A percentile compares a stretch with the other conserved stretches of the same genome.
Evolutionary conservation across 2,888 invertebrate species (phyloP).

Genomic region (Scaeva pyrastri): DNA sequence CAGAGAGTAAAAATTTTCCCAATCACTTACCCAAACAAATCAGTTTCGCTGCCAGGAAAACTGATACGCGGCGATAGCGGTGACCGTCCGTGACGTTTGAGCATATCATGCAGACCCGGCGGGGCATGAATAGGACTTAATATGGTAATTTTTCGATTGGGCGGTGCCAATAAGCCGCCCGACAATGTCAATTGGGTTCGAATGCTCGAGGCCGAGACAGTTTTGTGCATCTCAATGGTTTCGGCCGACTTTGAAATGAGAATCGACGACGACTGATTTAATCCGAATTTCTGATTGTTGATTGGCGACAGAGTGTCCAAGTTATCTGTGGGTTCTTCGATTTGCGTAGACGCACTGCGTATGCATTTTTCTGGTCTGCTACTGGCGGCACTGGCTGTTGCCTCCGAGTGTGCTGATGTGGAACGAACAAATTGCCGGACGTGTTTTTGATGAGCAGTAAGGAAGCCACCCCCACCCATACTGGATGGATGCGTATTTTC

Average conservation of each 20-base stretch:
- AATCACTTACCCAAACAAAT: slow-evolving; percentile 83
- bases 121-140: slow-evolving; percentile 90
- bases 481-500: slow-evolving; percentile 79
- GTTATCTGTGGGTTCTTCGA: slow-evolving; percentile 79
- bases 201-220: slow-evolving; percentile 80
- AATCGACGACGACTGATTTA: slow-evolving; percentile 83
- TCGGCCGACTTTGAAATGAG: slow-evolving; percentile 84
- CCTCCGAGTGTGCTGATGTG: slow-evolving; percentile 83
- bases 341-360: slow-evolving; percentile 83
- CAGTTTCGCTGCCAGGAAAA: slow-evolving; percentile 83
- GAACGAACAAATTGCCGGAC: slow-evolving; percentile 84
- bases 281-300: slow-evolving; percentile 80
- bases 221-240: slow-evolving; percentile 83
- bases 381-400: slow-evolving; percentile 77
- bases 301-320: slow-evolving; percentile 76
- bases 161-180: slow-evolving; percentile 83
- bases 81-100: slow-evolving; percentile 82
- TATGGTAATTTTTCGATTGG: slow-evolving; percentile 88
- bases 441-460: slow-evolving; percentile 83
- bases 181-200: slow-evolving; percentile 83
- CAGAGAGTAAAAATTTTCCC: neutral
- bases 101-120: slow-evolving; percentile 86
- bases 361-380: slow-evolving; percentile 82
- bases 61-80: slow-evolving; percentile 83
- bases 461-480: slow-evolving; percentile 79